phyloP scores from a whole-genome alignment of 1,140 invertebrate genomes.

The Carposina sasakii region DNA sequence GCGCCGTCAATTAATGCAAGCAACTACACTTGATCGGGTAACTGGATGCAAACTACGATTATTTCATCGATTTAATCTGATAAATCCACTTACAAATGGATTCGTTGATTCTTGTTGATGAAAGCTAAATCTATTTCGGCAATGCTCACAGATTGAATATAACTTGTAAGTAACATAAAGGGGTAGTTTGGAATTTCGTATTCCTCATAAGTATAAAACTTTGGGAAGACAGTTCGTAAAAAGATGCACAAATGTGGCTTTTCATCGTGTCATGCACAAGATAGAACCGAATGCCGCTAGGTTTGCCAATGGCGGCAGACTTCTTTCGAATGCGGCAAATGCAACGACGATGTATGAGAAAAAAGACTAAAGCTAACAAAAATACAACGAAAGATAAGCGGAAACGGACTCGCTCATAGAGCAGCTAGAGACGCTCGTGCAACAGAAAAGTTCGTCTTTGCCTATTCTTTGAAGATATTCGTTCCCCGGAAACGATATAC shows the following conservation, averaged over 20 bases:
- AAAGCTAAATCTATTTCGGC: constrained; percentile 8
- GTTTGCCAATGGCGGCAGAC: constrained; percentile 12
- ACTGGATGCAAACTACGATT: constrained; percentile 5
- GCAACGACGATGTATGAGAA: constrained; percentile 54
- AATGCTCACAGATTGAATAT: not conserved
- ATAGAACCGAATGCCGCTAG: too few species aligned
- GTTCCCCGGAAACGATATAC: too few species aligned
- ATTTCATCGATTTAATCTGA: not conserved
- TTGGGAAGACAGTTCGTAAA: too few species aligned
- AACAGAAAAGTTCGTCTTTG: constrained; percentile 60
- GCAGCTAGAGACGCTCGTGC: constrained; percentile 54
- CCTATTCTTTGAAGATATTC: constrained; percentile 46
- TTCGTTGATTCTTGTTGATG: too few species aligned
- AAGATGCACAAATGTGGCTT: too few species aligned
- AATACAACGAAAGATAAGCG: constrained; percentile 59
- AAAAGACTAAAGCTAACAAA: constrained; percentile 51
- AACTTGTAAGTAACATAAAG: too few species aligned
- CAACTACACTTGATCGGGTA: constrained; percentile 41
- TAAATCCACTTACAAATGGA: too few species aligned
- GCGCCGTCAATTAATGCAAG: constrained; percentile 60
- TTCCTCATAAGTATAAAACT: too few species aligned
- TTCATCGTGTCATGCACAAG: too few species aligned
- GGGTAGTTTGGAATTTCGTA: too few species aligned
- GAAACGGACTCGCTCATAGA: constrained; percentile 62
- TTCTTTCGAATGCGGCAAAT: constrained; percentile 41